Conservation (phyloP, 2,888 invertebrate genomes). For the Ditula angustiorana region DNA sequence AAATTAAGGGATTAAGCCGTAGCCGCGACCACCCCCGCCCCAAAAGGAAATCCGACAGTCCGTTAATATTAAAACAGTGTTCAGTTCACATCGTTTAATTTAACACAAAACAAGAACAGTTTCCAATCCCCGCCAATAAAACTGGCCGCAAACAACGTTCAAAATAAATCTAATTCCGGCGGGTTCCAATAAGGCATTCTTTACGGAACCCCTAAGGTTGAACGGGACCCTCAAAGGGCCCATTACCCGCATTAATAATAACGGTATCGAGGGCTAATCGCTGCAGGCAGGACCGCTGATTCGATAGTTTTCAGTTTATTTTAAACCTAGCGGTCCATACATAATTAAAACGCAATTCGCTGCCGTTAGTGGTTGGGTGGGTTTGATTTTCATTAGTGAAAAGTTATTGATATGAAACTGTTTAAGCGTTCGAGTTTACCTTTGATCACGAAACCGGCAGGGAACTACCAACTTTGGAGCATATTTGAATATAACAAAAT, state of each 20-base stretch:
- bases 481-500: no score
- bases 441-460: no score
- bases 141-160: constrained; percentile 19
- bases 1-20: background rate
- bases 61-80: background rate
- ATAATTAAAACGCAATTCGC: background rate
- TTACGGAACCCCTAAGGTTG: constrained; percentile 4
- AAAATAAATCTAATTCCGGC: constrained; percentile 16
- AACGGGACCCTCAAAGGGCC: constrained; percentile 11
- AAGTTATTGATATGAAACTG: no score
- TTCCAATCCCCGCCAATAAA: constrained; percentile 17
- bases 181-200: constrained; percentile 23
- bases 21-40: background rate
- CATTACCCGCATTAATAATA: constrained; percentile 32
- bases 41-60: background rate
- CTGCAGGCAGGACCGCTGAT: background rate
- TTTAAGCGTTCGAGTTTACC: no score
- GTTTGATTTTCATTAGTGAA: background rate
- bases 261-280: constrained; percentile 4
- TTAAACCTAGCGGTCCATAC: background rate
- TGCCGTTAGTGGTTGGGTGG: background rate
- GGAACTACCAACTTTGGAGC: no score
- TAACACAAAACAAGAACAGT: background rate
- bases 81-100: background rate
- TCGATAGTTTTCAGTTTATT: constrained; percentile 6